Conservation (phyloP, 2,113 vertebrate species). For the Nannobrachium achirus region DNA sequence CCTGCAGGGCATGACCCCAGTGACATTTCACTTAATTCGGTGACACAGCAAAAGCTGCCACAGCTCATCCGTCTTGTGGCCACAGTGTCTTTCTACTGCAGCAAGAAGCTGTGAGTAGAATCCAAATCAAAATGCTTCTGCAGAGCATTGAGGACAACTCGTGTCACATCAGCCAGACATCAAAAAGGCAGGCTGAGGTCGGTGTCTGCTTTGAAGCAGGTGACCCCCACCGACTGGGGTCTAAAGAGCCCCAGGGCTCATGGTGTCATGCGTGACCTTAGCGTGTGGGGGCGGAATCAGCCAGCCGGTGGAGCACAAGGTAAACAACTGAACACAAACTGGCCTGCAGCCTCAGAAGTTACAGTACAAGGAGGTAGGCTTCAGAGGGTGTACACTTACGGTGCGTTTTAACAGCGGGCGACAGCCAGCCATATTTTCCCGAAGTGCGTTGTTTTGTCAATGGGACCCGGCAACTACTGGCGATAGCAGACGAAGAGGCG, state of each 20-base stretch:
- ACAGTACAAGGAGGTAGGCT: not conserved
- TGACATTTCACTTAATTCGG: slow-evolving; percentile 49
- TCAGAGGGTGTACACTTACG: too few species aligned
- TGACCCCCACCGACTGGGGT: slow-evolving; percentile 41
- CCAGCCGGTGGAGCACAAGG: not conserved
- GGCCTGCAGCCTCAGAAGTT: slow-evolving; percentile 15
- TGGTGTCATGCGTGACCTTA: slow-evolving; percentile 46
- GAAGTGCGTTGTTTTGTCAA: too few species aligned
- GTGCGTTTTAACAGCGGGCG: too few species aligned
- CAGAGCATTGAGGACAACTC: slow-evolving; percentile 19
- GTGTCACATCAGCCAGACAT: slow-evolving; percentile 15
- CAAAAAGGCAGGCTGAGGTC: slow-evolving; percentile 48
- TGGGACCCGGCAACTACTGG: too few species aligned
- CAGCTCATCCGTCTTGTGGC: slow-evolving; percentile 41
- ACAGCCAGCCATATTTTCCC: too few species aligned
- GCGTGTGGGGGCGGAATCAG: slow-evolving; percentile 31
- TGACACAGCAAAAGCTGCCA: slow-evolving; percentile 31
- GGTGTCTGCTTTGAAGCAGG: slow-evolving; percentile 53
- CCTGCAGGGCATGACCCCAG: slow-evolving; percentile 45
- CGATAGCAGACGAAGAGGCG: too few species aligned
- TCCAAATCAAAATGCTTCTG: slow-evolving; percentile 2
- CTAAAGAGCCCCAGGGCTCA: slow-evolving; percentile 34
- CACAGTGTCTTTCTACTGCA: slow-evolving; percentile 41
- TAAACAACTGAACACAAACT: slow-evolving; percentile 31
- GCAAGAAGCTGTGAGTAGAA: slow-evolving; percentile 8